These are phyloP conservation scores for Taenaris catops DNA, from an alignment of 2,888 invertebrate species.

Conservation along the genomic window DNA sequence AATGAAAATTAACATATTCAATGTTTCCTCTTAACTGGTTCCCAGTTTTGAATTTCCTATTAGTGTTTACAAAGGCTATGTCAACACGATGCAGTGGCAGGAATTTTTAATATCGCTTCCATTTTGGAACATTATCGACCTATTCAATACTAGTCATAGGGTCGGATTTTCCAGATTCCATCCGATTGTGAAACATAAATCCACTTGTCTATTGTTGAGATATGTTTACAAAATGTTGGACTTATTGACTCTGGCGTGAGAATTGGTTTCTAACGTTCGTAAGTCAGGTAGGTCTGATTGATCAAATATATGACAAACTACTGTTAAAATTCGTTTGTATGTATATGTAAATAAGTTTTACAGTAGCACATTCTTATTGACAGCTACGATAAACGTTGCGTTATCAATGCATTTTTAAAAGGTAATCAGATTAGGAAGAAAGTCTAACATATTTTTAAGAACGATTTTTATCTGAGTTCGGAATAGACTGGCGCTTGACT, in stretches of 20 bases:
- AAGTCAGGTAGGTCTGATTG: conserved; percentile 68
- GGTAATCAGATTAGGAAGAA: no score
- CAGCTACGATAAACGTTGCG: no score
- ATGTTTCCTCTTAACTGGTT: conserved; percentile 72
- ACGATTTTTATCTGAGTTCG: no score
- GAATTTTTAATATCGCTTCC: conserved; percentile 39
- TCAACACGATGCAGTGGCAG: conserved; percentile 63
- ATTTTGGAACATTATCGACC: conserved; percentile 6
- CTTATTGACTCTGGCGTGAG: conserved; percentile 76
- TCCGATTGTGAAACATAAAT: conserved; percentile 46
- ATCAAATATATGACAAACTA: conserved; percentile 61
- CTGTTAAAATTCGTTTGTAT: conserved; percentile 48
- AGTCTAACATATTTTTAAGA: no score
- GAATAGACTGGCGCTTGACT: no score
- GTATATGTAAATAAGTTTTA: conserved; percentile 22
- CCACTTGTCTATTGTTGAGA: conserved; percentile 56
- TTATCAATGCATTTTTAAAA: no score
- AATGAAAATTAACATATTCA: conserved; percentile 52
- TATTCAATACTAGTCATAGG: conserved; percentile 7
- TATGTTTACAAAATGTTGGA: conserved; percentile 68
- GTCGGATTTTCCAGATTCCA: conserved; percentile 14
- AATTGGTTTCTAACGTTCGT: conserved; percentile 70
- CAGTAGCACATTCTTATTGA: conserved; percentile 19
- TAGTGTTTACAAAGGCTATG: conserved; percentile 75
- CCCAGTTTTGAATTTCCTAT: conserved; percentile 76